Conservation (phyloP, 2,113 vertebrate species). For the Eolophus roseicapilla region DNA sequence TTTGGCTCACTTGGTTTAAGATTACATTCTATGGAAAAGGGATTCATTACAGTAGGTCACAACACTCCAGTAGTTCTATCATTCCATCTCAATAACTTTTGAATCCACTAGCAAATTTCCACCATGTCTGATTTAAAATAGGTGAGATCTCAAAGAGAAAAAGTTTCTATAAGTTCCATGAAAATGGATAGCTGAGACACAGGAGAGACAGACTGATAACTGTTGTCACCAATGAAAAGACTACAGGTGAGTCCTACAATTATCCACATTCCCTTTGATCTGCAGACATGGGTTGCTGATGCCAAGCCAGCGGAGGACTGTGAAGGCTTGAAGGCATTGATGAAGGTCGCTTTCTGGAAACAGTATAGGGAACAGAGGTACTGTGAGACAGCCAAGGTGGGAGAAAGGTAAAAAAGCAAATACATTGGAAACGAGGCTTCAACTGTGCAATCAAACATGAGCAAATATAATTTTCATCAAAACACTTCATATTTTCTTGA, state of each 20-base stretch:
- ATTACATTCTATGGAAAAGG: background rate
- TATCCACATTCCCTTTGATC: background rate
- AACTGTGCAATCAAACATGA: background rate
- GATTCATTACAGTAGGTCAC: background rate
- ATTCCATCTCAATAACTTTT: background rate
- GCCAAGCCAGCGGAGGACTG: rapidly evolving
- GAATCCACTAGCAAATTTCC: background rate
- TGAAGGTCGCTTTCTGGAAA: background rate
- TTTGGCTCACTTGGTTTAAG: background rate
- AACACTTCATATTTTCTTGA: background rate
- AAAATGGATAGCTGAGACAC: background rate
- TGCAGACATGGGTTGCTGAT: background rate
- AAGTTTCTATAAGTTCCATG: background rate
- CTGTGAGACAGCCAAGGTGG: background rate
- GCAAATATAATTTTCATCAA: background rate
- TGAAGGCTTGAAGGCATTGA: background rate
- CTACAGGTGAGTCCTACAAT: no score
- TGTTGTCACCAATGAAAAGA: background rate
- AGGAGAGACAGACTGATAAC: background rate
- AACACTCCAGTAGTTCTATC: background rate
- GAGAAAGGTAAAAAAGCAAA: background rate
- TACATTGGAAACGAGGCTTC: background rate
- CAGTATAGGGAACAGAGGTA: background rate
- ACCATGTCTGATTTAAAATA: background rate
- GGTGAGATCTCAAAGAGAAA: background rate